phyloP scores from a whole-genome alignment of 2,797 vertebrate genomes.

The Australoheros facetus region DNA sequence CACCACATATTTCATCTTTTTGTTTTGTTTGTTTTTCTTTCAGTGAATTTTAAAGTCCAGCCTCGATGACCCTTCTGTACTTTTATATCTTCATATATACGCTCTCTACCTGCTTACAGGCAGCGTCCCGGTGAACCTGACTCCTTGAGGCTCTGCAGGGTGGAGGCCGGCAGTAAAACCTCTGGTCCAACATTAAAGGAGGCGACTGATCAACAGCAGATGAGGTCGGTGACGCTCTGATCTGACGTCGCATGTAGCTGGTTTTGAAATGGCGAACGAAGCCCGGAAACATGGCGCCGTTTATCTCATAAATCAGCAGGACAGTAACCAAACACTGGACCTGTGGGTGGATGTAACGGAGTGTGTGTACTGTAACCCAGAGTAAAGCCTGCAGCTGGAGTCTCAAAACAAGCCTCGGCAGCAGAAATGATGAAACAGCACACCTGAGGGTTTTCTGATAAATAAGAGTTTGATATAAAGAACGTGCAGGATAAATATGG shows the following conservation, averaged over 20 bases:
- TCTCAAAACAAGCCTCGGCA: neutral
- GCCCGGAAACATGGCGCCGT: conserved; percentile 58
- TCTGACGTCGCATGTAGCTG: conserved; percentile 36
- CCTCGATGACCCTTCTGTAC: neutral
- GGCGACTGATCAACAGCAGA: conserved; percentile 64
- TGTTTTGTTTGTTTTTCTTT: neutral
- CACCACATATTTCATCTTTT: neutral
- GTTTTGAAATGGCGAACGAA: conserved; percentile 54
- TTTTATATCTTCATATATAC: neutral
- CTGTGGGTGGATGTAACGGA: neutral
- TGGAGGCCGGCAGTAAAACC: conserved; percentile 45
- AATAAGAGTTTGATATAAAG: neutral
- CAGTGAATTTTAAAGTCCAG: neutral
- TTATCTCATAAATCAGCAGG: conserved; percentile 60
- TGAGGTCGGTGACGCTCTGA: conserved; percentile 50
- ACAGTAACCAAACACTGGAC: conserved; percentile 42
- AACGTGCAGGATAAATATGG: fast-evolving
- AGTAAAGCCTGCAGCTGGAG: neutral
- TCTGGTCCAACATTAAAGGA: conserved; percentile 40
- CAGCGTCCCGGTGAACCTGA: conserved; percentile 19
- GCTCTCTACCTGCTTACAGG: conserved; percentile 20
- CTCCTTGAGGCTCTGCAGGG: conserved; percentile 31
- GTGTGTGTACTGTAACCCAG: neutral
- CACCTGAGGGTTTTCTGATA: neutral
- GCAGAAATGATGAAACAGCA: neutral